phyloP scores from a whole-genome alignment of 2,113 vertebrate species.

The Mesoclemmys tuberculata region DNA sequence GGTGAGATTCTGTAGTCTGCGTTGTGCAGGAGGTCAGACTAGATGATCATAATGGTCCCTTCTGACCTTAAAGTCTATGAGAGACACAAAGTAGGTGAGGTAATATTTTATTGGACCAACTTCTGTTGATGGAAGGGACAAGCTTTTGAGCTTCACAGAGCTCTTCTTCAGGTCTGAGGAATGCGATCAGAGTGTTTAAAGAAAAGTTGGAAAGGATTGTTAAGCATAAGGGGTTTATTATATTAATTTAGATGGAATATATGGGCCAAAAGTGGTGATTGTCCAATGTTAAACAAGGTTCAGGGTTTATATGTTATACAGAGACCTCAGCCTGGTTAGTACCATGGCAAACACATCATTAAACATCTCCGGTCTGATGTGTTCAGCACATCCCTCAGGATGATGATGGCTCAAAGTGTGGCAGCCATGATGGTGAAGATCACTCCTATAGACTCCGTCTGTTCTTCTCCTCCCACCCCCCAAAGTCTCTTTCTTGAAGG shows the following conservation, averaged over 20 bases:
- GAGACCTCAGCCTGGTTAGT: background rate
- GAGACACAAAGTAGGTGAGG: background rate
- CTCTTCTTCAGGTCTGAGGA: background rate
- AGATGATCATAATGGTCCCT: no score
- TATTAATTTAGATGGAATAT: background rate
- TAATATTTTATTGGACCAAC: background rate
- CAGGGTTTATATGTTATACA: background rate
- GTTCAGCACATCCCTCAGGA: no score
- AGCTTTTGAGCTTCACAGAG: background rate
- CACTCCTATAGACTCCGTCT: no score
- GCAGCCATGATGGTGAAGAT: background rate
- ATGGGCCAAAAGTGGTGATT: background rate
- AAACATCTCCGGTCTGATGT: background rate
- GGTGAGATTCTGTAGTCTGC: no score
- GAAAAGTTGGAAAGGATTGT: background rate
- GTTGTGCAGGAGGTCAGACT: no score
- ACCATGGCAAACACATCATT: background rate
- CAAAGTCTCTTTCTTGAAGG: no score
- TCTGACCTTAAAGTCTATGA: background rate
- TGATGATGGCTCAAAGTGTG: background rate
- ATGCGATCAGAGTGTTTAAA: background rate
- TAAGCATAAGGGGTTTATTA: background rate
- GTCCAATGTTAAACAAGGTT: background rate
- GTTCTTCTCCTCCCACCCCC: no score
- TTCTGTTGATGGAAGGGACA: background rate